Base-by-base conservation (phyloP, 2,113 vertebrate genomes). In the Protomyctophum bolini region DNA sequence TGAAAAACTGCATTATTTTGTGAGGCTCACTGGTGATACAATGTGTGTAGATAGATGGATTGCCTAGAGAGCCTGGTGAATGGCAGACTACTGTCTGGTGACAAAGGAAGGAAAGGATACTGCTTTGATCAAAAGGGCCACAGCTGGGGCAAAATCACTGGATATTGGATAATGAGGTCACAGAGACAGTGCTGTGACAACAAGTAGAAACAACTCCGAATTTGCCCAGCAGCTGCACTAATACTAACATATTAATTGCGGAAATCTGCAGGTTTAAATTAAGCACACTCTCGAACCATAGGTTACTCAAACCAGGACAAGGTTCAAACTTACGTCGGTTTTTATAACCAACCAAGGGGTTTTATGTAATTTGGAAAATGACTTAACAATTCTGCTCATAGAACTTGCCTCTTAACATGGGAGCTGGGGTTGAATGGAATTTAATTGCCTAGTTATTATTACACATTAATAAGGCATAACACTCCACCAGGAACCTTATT, bases 151-250 rank as follows among this genome's bases (percentile, higher is more conserved):
- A n/a, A 55, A 50, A 62, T 50, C n/a, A 28, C 59, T 33, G 50
- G 50, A 41, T 33, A n/a, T n/a, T n/a, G n/a, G n/a, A n/a, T n/a
- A 47, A 48, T 56, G 4, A 29, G 83, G 68, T 33, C 74, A 77
- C 83, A 77, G 60, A 67, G 70, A 79, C 65, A 72, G 62, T 72
- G 66, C 72, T 7, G 41, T 58, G 41, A 33, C 41, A 10, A n/a
- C 41, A 61, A 61, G 59, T 61, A 46, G 6, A 33, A 64, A 33
- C 10, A 10, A 28, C 9, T 64, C 48, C 3, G 12, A 50, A 28
- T 10, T 49, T 8, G 15, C 14, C 7, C 14, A 51, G 6, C 10
- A 7, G 2, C 9, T 21, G 9, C 48, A 64, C 2, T 51, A 6
- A 28, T 33, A 29, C 48, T 64, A 11, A 58, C 58, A 64, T 41